phyloP scores from a whole-genome alignment of 2,888 invertebrate species.

The Slavum lentiscoides region DNA sequence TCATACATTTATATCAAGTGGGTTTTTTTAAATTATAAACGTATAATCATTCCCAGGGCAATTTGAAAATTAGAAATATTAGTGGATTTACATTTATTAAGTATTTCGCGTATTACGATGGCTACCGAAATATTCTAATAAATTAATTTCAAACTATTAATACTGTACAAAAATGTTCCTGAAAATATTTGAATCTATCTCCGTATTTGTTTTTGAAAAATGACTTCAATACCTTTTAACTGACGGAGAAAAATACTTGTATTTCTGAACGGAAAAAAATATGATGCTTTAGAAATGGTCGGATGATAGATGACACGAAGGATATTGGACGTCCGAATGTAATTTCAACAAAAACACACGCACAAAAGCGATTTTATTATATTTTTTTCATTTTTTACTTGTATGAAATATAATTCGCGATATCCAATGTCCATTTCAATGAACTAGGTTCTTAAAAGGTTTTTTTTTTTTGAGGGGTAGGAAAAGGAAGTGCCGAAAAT shows the following conservation, averaged over 20 bases:
- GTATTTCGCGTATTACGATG: too few species aligned
- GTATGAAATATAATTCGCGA: constrained; percentile 5
- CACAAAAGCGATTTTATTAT: constrained; percentile 13
- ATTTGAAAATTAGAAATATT: too few species aligned
- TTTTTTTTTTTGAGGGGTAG: not conserved
- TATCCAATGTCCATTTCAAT: not conserved
- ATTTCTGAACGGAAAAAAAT: not conserved
- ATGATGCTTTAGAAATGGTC: constrained; percentile 6
- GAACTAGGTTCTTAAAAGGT: not conserved
- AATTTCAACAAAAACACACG: constrained; percentile 11
- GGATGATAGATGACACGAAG: constrained; percentile 2
- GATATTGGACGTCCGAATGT: constrained; percentile 11
- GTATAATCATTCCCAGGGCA: too few species aligned
- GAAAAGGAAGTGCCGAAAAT: not conserved
- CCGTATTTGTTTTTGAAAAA: not conserved
- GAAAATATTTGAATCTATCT: not conserved
- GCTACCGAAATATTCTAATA: too few species aligned
- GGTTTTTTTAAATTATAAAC: too few species aligned
- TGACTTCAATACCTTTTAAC: not conserved
- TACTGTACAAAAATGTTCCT: not conserved
- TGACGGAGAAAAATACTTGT: not conserved
- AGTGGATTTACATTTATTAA: too few species aligned
- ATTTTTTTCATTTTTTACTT: constrained; percentile 5
- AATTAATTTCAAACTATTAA: too few species aligned
- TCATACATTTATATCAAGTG: too few species aligned